phyloP scores from a whole-genome alignment of 2,888 invertebrate species.

The Aradus depressus region DNA sequence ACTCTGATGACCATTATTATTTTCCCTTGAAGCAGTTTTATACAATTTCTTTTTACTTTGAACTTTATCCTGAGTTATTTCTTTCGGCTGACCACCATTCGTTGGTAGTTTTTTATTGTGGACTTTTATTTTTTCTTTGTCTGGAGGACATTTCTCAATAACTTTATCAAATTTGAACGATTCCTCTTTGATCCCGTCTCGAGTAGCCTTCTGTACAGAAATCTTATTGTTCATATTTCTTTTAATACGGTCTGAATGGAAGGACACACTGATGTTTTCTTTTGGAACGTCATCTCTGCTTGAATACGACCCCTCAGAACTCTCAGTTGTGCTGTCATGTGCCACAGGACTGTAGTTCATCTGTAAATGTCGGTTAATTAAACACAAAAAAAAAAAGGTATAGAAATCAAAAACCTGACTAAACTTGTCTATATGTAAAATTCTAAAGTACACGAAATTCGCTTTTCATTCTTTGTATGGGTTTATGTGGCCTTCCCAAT shows the following conservation, averaged over 20 bases:
- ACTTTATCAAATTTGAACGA: too few species aligned
- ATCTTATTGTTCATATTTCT: background rate
- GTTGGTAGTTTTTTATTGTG: background rate
- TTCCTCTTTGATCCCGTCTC: background rate
- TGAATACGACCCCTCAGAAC: slow-evolving; percentile 3
- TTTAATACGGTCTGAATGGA: too few species aligned
- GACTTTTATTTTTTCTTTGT: background rate
- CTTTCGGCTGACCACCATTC: background rate
- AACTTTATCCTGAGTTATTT: background rate
- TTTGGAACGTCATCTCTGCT: slow-evolving; percentile 9
- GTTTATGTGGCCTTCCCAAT: too few species aligned
- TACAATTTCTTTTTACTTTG: background rate
- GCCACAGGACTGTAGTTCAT: slow-evolving; percentile 12
- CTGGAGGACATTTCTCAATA: background rate
- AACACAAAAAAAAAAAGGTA: too few species aligned
- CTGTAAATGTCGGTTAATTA: too few species aligned
- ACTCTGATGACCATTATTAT: background rate
- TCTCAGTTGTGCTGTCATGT: slow-evolving; percentile 3
- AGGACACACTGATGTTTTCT: background rate
- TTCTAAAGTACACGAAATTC: too few species aligned
- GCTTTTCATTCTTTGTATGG: too few species aligned
- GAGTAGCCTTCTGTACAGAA: background rate
- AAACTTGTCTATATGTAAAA: too few species aligned
- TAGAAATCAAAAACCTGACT: too few species aligned
- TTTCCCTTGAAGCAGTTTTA: background rate